phyloP scores from a whole-genome alignment of 2,888 invertebrate genomes.

The Apodemia duryi region DNA sequence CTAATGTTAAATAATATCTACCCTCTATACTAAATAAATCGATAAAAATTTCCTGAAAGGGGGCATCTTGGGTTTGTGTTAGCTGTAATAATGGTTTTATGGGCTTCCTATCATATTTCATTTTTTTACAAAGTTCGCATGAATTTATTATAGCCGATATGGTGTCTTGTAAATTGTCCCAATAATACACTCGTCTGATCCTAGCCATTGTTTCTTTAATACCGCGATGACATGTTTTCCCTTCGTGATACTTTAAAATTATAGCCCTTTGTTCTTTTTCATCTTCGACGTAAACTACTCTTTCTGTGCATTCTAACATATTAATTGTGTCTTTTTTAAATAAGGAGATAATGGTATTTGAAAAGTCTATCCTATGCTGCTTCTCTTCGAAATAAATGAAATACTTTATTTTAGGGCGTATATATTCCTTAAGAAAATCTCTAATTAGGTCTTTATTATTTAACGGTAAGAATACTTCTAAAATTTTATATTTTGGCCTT shows the following conservation, averaged over 20 bases:
- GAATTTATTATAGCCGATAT: conserved; percentile 26
- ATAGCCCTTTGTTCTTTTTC: conserved; percentile 18
- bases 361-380: conserved; percentile 20
- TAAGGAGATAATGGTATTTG: conserved; percentile 19
- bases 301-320: conserved; percentile 28
- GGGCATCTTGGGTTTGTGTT: conserved; percentile 17
- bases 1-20: conserved; percentile 23
- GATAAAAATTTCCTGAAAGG: conserved; percentile 19
- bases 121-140: conserved; percentile 24
- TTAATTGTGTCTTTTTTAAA: conserved; percentile 23
- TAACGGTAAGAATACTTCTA: conserved; percentile 34
- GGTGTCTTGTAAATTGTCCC: conserved; percentile 31
- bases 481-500: conserved; percentile 32
- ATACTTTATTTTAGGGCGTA: conserved; percentile 32
- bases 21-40: conserved; percentile 22
- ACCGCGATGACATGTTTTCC: conserved; percentile 31
- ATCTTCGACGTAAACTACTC: conserved; percentile 21
- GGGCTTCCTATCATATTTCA: conserved; percentile 30
- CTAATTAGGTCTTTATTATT: conserved; percentile 29
- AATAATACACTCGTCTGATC: conserved; percentile 31
- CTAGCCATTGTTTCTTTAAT: conserved; percentile 29
- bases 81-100: conserved; percentile 21
- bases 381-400: conserved; percentile 31
- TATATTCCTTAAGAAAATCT: conserved; percentile 35
- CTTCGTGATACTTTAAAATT: conserved; percentile 27